Base-by-base conservation (phyloP, 2,888 invertebrate genomes). In the Drosophila algonquin region DNA sequence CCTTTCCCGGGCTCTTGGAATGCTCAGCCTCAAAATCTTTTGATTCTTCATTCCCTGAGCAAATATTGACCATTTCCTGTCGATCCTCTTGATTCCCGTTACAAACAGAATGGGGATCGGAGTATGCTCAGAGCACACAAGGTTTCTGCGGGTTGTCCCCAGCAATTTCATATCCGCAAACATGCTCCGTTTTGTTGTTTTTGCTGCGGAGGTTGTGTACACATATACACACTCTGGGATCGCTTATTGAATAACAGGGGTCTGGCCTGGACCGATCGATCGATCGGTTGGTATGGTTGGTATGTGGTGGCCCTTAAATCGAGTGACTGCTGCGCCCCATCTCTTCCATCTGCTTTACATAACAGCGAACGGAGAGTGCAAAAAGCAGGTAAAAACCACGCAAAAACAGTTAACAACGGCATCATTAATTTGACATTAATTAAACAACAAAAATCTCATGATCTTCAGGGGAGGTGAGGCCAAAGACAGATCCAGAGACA, bases 361-460 rank as follows among this genome's bases (percentile, higher is more conserved):
- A 87, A 87, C 71, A 54, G 45, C 70, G 14, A 52, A 40, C 44
- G 30, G 55, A 50, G 56, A 52, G 62, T 71, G 72, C 72, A 61
- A 56, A 57, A 70, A 72, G 44, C 27, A 21, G 50, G 55, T 24
- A 32, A 40, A 50, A 35, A n/a, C 52, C 52, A 35, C 8, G 45
- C 52, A 6, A 71, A 71, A 79, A 70, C 40, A 74, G 73, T 78
- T 55, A 73, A 70, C 80, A 60, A 75, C 69, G 85, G 75, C 76
- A 75, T 81, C 84, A 71, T 73, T 81, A 76, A 74, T 71, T 83
- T 80, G 76, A 62, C 84, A 87, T 84, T 83, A 84, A 87, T 81
- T 82, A 84, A 71, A 45, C 24, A 24, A 24, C 24, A 24, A 47
- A 68, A 64, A 35, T 46, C 30, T 30, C 30, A 30, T 30, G 50